Percentiles rank a stretch among this genome's conserved stretches.
Evolutionary conservation across 2,888 invertebrate genomes (phyloP).

Genomic region (Celastrina argiolus): DNA sequence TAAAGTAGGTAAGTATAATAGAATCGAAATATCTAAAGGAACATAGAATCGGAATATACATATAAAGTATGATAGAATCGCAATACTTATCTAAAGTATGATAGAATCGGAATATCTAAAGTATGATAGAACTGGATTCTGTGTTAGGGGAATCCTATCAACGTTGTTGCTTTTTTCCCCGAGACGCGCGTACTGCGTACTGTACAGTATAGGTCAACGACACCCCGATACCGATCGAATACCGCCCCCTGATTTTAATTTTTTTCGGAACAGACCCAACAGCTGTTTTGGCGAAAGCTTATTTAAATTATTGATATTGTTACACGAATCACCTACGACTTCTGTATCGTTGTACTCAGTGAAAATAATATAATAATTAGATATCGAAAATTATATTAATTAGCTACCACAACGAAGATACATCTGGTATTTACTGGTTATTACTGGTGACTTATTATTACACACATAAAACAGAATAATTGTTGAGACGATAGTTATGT

Average conservation of each 20-base stretch:
- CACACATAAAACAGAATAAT: too few species aligned
- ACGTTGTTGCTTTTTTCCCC: neutral
- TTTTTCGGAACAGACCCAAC: constrained; percentile 1
- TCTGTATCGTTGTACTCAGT: neutral
- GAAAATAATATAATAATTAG: too few species aligned
- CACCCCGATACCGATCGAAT: constrained; percentile 20
- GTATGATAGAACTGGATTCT: neutral
- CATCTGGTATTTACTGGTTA: too few species aligned
- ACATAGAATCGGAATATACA: too few species aligned
- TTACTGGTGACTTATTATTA: too few species aligned
- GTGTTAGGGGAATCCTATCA: neutral
- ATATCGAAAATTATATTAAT: too few species aligned
- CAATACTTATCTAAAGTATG: too few species aligned
- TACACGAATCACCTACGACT: neutral
- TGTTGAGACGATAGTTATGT: too few species aligned
- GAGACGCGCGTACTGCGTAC: neutral
- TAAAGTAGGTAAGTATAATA: too few species aligned
- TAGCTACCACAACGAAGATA: too few species aligned
- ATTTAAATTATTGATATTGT: neutral
- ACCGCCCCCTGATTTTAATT: constrained; percentile 8
- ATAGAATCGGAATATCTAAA: neutral
- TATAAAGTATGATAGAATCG: too few species aligned
- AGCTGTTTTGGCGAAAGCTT: constrained; percentile 6
- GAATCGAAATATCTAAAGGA: too few species aligned
- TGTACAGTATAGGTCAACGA: constrained; percentile 14